phyloP scores from a whole-genome alignment of 1,140 invertebrate species.

The Lasaia peninsularis region DNA sequence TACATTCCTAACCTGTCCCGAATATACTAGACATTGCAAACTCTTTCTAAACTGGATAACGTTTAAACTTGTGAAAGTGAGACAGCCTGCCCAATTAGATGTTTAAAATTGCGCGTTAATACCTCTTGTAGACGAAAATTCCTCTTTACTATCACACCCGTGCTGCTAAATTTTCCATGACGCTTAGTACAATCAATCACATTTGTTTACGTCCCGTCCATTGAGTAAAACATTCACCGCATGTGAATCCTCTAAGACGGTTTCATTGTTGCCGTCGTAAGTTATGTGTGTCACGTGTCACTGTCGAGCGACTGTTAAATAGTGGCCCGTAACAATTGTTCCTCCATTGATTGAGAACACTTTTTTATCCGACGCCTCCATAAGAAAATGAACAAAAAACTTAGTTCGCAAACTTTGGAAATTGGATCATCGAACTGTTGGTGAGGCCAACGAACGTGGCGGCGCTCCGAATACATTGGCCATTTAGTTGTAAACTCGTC shows the following conservation, averaged over 20 bases:
- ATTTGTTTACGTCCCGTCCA: constrained; percentile 6
- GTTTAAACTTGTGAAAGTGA: no score
- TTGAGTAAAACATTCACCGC: not conserved
- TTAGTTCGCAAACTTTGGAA: constrained; percentile 52
- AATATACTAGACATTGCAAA: no score
- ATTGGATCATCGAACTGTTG: constrained; percentile 70
- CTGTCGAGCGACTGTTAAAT: not conserved
- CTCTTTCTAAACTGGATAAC: no score
- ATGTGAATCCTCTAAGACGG: not conserved
- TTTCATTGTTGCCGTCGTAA: constrained; percentile 1
- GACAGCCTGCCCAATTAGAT: no score
- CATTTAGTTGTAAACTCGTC: constrained; percentile 33
- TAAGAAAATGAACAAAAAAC: constrained; percentile 60
- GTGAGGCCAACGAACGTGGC: constrained; percentile 58
- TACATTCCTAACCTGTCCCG: no score
- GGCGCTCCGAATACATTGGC: constrained; percentile 39
- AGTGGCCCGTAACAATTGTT: not conserved
- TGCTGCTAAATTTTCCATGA: not conserved
- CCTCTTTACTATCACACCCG: not conserved
- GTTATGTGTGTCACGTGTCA: not conserved
- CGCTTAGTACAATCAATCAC: not conserved
- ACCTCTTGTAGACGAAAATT: constrained; percentile 6
- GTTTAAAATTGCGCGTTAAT: no score
- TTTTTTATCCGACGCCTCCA: constrained; percentile 47
- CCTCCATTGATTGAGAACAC: constrained; percentile 24